phyloP scores from a whole-genome alignment of 2,113 vertebrate genomes.

The Coreoperca whiteheadi region DNA sequence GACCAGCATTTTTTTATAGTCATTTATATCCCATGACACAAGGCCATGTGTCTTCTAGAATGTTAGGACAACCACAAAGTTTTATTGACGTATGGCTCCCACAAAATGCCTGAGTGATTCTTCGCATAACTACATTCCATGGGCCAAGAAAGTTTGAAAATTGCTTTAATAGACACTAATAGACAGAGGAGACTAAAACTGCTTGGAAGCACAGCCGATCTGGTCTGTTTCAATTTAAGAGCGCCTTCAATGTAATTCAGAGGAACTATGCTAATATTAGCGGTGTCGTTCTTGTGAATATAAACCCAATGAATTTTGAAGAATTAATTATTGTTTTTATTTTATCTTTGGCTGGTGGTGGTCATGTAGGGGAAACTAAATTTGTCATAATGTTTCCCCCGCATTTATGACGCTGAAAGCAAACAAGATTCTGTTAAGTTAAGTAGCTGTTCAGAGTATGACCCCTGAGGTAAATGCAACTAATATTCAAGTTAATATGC shows the following conservation, averaged over 20 bases:
- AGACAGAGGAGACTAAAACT: conserved; percentile 2
- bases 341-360: not conserved
- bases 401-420: not conserved
- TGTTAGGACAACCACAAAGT: conserved; percentile 52
- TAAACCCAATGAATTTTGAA: not conserved
- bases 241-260: not conserved
- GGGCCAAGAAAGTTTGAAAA: conserved; percentile 51
- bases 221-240: conserved; percentile 8
- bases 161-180: conserved; percentile 28
- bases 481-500: not conserved
- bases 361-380: not conserved
- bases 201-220: not conserved
- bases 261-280: not conserved
- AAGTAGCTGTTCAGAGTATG: not conserved
- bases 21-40: conserved; percentile 50
- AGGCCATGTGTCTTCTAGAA: conserved; percentile 47
- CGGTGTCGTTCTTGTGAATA: not conserved
- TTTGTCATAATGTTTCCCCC: not conserved
- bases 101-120: conserved; percentile 49
- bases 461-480: not conserved
- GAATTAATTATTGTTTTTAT: not conserved
- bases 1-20: conserved; percentile 38
- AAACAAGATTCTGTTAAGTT: not conserved
- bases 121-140: conserved; percentile 18
- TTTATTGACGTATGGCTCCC: conserved; percentile 52